These are phyloP conservation scores for Ploceus nigricollis DNA, from an alignment of 2,113 vertebrate species.

Conservation along the genomic window DNA sequence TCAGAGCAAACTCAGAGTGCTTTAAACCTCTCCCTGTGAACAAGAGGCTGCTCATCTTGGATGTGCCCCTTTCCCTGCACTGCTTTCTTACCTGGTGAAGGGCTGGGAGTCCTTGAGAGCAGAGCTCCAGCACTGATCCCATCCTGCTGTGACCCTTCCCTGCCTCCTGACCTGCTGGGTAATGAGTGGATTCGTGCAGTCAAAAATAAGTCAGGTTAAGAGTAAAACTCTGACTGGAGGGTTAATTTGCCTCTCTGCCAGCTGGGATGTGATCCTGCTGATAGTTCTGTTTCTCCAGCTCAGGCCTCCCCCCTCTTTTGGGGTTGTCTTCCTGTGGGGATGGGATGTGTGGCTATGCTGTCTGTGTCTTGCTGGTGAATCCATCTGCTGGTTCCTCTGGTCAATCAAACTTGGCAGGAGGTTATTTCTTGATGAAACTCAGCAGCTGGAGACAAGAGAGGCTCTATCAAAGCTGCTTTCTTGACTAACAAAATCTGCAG, in stretches of 20 bases:
- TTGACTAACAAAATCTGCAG: not conserved
- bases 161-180: not conserved
- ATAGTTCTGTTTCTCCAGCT: not conserved
- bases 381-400: not conserved
- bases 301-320: not conserved
- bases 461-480: not conserved
- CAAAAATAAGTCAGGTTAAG: not conserved
- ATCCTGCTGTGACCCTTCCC: not conserved
- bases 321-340: not conserved
- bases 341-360: not conserved
- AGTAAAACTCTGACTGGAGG: not conserved
- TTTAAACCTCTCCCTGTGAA: not conserved
- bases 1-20: not conserved
- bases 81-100: not conserved
- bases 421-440: not conserved
- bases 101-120: not conserved
- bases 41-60: not conserved
- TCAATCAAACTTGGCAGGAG: conserved; percentile 24
- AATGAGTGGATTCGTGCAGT: not conserved
- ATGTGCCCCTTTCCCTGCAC: not conserved
- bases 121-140: not conserved
- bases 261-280: not conserved
- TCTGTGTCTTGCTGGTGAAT: not conserved
- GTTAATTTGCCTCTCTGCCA: not conserved
- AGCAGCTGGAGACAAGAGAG: conserved; percentile 1